Evolutionary conservation across 2,113 vertebrate genomes (phyloP).

Genomic region (Mustela lutreola): DNA sequence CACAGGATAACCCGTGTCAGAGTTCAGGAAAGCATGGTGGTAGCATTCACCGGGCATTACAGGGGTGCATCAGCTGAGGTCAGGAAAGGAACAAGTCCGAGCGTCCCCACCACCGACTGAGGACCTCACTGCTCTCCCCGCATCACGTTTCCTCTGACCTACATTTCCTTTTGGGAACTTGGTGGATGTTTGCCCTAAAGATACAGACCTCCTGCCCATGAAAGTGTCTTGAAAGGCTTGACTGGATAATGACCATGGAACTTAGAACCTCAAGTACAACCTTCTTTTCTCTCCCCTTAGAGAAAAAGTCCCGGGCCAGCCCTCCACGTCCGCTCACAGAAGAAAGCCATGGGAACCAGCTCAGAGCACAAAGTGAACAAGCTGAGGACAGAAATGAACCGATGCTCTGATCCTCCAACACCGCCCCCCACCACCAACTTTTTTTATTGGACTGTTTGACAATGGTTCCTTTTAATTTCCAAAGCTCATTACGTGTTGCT

Average conservation of each 20-base stretch:
- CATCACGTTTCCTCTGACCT: conserved; percentile 29
- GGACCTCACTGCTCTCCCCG: background rate
- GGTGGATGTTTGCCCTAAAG: conserved; percentile 15
- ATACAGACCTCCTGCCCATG: background rate
- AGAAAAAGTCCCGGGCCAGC: background rate
- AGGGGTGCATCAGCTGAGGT: background rate
- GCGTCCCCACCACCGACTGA: background rate
- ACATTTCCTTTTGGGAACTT: conserved; percentile 40
- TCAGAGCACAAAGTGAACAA: background rate
- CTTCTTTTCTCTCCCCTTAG: background rate
- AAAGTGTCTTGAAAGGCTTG: background rate
- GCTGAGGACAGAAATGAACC: background rate
- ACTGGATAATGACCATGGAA: background rate
- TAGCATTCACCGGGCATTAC: background rate
- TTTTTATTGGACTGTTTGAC: no score
- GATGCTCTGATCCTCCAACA: background rate
- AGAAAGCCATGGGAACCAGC: background rate
- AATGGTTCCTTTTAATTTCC: background rate
- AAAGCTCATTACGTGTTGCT: background rate
- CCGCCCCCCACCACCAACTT: no score
- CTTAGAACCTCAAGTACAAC: background rate
- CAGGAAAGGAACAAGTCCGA: background rate
- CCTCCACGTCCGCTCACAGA: background rate
- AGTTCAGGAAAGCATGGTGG: background rate
- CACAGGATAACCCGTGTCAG: background rate